Conservation (phyloP, 2,797 vertebrate species). For the Oreochromis mossambicus region DNA sequence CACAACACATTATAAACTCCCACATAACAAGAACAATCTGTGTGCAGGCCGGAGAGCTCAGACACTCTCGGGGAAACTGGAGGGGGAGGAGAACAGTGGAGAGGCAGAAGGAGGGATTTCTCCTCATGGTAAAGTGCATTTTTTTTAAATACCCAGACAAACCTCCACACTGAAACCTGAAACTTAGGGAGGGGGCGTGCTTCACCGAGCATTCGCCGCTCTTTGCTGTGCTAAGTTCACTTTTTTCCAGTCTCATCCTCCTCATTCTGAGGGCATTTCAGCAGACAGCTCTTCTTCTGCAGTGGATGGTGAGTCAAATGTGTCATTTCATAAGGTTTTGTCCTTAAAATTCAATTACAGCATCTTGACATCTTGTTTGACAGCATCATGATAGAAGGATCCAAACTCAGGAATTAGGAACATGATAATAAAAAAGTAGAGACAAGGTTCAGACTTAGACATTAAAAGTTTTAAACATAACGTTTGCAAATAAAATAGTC, state of each 20-base stretch:
- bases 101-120: constrained; percentile 64
- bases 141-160: constrained; percentile 52
- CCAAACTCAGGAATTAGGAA: neutral
- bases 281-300: neutral
- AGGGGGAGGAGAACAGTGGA: constrained; percentile 57
- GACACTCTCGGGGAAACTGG: constrained; percentile 37
- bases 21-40: constrained; percentile 93
- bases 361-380: neutral
- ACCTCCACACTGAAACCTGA: constrained; percentile 63
- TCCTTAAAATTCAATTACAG: neutral
- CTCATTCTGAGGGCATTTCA: neutral
- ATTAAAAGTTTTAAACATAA: neutral
- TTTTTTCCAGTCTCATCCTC: constrained; percentile 26
- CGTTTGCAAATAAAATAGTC: neutral
- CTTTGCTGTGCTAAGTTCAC: constrained; percentile 7
- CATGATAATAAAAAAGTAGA: neutral
- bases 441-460: neutral
- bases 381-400: constrained; percentile 13
- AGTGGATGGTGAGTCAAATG: constrained; percentile 50
- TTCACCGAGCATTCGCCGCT: neutral
- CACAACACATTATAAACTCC: constrained; percentile 73
- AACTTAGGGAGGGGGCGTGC: constrained; percentile 46
- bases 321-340: neutral
- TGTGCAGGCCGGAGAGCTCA: constrained; percentile 54
- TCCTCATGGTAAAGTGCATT: constrained; percentile 47